phyloP scores from a whole-genome alignment of 1,140 invertebrate species.

The Gryon sp. region DNA sequence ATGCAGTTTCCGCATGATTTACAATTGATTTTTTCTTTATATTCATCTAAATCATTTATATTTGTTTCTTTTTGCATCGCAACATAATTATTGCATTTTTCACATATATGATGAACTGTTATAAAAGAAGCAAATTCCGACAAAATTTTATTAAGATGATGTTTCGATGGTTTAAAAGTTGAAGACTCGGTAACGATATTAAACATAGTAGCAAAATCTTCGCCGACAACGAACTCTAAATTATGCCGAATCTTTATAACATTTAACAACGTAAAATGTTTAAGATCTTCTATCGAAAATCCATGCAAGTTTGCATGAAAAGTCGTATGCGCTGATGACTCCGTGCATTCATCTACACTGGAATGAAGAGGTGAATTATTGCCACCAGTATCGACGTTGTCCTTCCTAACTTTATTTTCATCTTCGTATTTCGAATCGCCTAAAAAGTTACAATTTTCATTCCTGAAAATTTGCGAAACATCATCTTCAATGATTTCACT shows the following conservation, averaged over 20 bases:
- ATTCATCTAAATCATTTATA: background rate
- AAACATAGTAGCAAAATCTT: background rate
- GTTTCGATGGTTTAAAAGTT: background rate
- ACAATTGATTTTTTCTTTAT: slow-evolving; percentile 1
- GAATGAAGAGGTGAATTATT: no score
- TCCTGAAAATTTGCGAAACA: no score
- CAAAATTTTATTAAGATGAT: slow-evolving; percentile 10
- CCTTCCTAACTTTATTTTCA: no score
- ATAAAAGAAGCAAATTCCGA: slow-evolving; percentile 1
- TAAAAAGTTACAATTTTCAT: no score
- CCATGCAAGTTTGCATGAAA: no score
- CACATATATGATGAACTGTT: slow-evolving; percentile 3
- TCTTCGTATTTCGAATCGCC: no score
- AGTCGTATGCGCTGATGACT: no score
- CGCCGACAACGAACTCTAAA: background rate
- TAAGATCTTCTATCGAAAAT: slow-evolving; percentile 3
- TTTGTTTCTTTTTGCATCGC: background rate
- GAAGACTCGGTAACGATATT: background rate
- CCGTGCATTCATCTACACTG: no score
- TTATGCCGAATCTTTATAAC: slow-evolving; percentile 3
- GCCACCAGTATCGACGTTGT: no score
- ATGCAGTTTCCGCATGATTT: slow-evolving; percentile 6
- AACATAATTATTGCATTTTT: slow-evolving; percentile 11
- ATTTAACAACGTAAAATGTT: slow-evolving; percentile 4
- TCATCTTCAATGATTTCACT: no score